Evolutionary conservation across 2,113 vertebrate species (phyloP), one percentile per base, ranked within the genome.

Genomic region (Chunga burmeisteri): DNA sequence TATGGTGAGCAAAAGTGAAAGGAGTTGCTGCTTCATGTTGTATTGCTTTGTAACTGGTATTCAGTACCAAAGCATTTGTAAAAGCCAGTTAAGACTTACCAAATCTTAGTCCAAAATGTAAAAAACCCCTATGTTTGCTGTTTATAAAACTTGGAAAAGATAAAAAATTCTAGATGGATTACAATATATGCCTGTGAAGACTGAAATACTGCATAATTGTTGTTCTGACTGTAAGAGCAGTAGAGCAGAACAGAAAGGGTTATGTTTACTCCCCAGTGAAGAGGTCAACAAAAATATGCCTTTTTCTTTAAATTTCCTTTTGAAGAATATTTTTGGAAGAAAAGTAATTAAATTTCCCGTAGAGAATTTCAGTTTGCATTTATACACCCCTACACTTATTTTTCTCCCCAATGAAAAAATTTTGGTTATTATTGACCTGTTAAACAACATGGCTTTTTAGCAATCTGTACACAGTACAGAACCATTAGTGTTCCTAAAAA

Each of bases 61-160:
- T 65, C 30, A 10, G 49, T 78, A 72, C 23, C 36, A 82, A 56
- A 85, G 79, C 16, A 38, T n/a, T 91, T 67, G 29, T 73, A 86
- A 92, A 88, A 85, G 42, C 46, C 78, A 86, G 52, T 61, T 95
- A 93, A 92, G 44, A 68, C 42, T 81, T 44, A 68, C 1, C 56
- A 90, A 87, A 91, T 67, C 78, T 79, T 81, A 94, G 65, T 49
- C 44, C 50, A 68, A 52, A 93, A 91, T 34, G 46, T 95, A 86
- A 88, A 96, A 92, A 96, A 88, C 6, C 1, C 44, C 46, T 74
- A 59, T 21, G 78, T 46, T 61, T 93, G n/a, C 55, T 88, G 34
- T 81, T 89, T 96, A 88, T 84, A 96, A 94, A 92, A 93, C 62
- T 29, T 90, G 75, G 66, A 91, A 92, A 92, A 94, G 70, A 68